phyloP scores from a whole-genome alignment of 2,888 invertebrate species.

The Chrysodeixis includens region DNA sequence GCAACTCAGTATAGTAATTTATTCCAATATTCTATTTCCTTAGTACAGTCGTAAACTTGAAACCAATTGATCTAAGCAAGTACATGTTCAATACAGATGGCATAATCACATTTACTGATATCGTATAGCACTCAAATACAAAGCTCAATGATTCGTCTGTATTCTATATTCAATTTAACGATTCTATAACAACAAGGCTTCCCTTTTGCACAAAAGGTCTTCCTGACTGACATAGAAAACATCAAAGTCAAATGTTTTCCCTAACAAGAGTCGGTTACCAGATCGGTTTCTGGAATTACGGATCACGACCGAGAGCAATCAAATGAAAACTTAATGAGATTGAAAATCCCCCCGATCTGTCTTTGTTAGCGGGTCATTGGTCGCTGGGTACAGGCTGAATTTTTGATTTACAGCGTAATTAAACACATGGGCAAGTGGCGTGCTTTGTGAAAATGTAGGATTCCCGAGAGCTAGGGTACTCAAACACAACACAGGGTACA shows the following conservation, averaged over 20 bases:
- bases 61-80: background rate
- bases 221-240: conserved; percentile 29
- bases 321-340: conserved; percentile 66
- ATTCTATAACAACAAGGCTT: conserved; percentile 22
- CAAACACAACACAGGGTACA: background rate
- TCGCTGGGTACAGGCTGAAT: conserved; percentile 42
- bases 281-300: conserved; percentile 56
- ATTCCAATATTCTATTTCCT: background rate
- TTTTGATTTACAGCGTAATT: conserved; percentile 56
- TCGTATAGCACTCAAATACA: conserved; percentile 7
- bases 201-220: conserved; percentile 10
- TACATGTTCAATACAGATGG: background rate
- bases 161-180: conserved; percentile 23
- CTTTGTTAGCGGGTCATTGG: conserved; percentile 61
- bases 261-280: conserved; percentile 48
- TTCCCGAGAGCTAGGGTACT: conserved; percentile 18
- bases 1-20: background rate
- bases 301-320: conserved; percentile 57
- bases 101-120: conserved; percentile 9
- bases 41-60: background rate
- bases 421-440: conserved; percentile 28
- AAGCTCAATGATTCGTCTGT: background rate
- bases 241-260: conserved; percentile 50
- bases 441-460: conserved; percentile 23
- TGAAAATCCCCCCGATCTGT: conserved; percentile 67